Conservation (phyloP, 2,888 invertebrate genomes). For the Hecatera dysodea region DNA sequence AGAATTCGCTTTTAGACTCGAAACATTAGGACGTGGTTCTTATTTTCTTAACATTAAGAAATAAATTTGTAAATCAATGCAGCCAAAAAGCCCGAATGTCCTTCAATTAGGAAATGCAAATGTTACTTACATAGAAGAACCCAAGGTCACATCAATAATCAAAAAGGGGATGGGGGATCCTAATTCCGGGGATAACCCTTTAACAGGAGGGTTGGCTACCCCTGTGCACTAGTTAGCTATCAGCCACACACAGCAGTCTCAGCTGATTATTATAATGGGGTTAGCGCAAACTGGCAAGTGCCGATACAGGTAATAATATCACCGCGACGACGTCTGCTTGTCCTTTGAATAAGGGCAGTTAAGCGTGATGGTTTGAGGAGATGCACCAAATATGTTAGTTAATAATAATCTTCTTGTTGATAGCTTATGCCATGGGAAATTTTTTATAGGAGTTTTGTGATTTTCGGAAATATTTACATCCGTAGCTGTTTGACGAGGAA, state of each 20-base stretch:
- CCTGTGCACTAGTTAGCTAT: constrained; percentile 32
- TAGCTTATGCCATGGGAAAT: neutral
- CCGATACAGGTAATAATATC: constrained; percentile 7
- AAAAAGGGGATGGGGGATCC: constrained; percentile 17
- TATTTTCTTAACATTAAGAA: neutral
- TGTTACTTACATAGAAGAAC: constrained; percentile 6
- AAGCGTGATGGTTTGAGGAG: neutral
- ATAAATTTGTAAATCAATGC: neutral
- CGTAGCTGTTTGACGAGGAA: no score
- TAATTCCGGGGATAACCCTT: constrained; percentile 38
- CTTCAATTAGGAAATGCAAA: constrained; percentile 17
- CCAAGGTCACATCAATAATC: constrained; percentile 30
- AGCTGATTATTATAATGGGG: constrained; percentile 49
- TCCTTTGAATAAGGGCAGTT: no score
- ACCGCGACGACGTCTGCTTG: neutral
- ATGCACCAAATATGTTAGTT: no score
- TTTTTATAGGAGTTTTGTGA: no score
- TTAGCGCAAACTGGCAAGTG: constrained; percentile 29
- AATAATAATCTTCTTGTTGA: neutral
- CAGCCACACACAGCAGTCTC: constrained; percentile 37
- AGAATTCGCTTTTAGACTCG: neutral
- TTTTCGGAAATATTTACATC: no score
- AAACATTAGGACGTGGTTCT: no score
- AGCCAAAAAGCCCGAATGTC: neutral
- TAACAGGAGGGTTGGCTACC: constrained; percentile 34